Evolutionary conservation across 23 tunicate genomes (phyloP).

Genomic region (Aplidium turbinatum): DNA sequence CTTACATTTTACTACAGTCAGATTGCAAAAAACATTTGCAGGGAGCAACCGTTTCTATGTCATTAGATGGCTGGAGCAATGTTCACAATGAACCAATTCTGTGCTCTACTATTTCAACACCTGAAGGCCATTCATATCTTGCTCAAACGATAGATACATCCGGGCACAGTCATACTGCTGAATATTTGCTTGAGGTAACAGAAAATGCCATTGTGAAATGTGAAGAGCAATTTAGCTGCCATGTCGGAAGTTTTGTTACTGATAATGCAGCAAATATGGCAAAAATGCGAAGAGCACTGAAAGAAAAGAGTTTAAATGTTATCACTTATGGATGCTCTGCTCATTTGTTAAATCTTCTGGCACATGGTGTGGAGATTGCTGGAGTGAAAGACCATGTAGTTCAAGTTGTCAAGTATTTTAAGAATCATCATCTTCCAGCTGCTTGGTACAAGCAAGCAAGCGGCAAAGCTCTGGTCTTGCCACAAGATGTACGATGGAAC

Average conservation of each 20-base stretch:
- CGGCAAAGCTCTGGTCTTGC: slow-evolving; percentile 4
- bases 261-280: slow-evolving; percentile 27
- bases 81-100: slow-evolving; percentile 13
- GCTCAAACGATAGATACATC: slow-evolving; percentile 8
- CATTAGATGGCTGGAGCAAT: slow-evolving; percentile 14
- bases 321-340: slow-evolving; percentile 13
- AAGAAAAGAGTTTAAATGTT: not conserved
- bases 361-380: slow-evolving; percentile 4
- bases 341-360: slow-evolving; percentile 8
- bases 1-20: not conserved
- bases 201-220: not conserved
- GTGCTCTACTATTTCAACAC: not conserved
- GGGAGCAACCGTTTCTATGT: slow-evolving; percentile 5
- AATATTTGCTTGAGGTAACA: slow-evolving; percentile 1
- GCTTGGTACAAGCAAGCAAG: slow-evolving; percentile 25
- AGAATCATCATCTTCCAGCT: slow-evolving; percentile 6
- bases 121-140: slow-evolving; percentile 5
- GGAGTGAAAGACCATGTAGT: slow-evolving; percentile 17
- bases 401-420: slow-evolving; percentile 5
- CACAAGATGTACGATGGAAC: slow-evolving; percentile 27
- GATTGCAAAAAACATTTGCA: slow-evolving; percentile 6
- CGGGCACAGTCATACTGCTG: slow-evolving; percentile 17
- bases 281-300: not conserved
- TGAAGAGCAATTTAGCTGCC: slow-evolving; percentile 16
- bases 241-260: slow-evolving; percentile 17